Evolutionary conservation across 2,113 vertebrate genomes (phyloP).

Genomic region (Sorex fumeus): DNA sequence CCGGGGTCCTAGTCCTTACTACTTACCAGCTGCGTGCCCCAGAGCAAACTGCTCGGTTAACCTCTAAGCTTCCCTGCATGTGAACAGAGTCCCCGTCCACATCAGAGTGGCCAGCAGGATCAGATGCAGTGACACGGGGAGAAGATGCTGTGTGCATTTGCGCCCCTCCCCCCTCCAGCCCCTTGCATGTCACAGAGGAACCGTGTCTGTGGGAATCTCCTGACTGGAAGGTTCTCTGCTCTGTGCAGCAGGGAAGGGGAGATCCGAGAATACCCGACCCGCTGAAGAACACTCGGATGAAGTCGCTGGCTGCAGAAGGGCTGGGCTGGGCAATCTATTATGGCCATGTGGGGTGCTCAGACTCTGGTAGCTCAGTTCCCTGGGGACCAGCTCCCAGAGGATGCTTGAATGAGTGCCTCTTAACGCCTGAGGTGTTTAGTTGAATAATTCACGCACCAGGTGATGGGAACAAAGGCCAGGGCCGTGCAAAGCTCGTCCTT

Average conservation of each 20-base stretch:
- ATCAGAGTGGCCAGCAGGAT: not conserved
- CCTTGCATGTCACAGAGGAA: not conserved
- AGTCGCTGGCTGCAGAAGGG: not conserved
- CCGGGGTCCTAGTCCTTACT: not conserved
- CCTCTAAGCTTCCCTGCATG: not conserved
- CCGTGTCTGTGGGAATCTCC: not conserved
- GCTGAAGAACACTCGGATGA: not conserved
- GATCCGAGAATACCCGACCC: not conserved
- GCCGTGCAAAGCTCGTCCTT: not conserved
- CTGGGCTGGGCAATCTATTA: not conserved
- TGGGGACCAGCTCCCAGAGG: not conserved
- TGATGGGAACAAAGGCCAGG: not conserved
- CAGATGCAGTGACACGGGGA: fast-evolving
- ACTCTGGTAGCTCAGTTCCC: not conserved
- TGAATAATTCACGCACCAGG: constrained; percentile 9
- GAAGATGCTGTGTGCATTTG: not conserved
- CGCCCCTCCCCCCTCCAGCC: not conserved
- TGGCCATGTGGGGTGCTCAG: not conserved
- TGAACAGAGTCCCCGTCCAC: not conserved
- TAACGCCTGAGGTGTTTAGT: not conserved
- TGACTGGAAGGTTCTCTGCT: not conserved
- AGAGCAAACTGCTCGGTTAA: not conserved
- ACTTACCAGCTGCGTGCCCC: not conserved
- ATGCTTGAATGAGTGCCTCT: not conserved
- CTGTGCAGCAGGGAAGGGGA: not conserved